Evolutionary conservation across 2,113 vertebrate species (phyloP).

Genomic region (Cyrtonyx montezumae): DNA sequence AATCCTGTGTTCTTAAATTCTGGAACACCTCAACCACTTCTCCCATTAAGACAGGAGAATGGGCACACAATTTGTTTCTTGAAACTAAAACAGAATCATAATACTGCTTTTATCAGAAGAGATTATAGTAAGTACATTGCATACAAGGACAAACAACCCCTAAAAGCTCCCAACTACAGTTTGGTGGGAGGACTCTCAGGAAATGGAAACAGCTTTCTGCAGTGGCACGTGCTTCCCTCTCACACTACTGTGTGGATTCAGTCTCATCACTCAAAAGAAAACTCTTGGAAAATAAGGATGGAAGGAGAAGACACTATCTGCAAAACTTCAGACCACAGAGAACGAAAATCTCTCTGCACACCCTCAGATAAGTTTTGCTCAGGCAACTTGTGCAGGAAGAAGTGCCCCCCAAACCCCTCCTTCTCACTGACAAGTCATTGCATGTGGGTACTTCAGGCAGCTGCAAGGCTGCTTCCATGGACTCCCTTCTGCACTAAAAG

Average conservation of each 20-base stretch:
- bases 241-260: not conserved
- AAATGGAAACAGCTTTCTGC: not conserved
- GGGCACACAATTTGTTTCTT: not conserved
- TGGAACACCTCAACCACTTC: not conserved
- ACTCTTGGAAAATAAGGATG: not conserved
- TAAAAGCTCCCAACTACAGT: not conserved
- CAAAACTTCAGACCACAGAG: not conserved
- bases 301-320: not conserved
- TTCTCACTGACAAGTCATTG: not conserved
- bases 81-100: not conserved
- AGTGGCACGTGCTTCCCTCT: not conserved
- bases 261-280: not conserved
- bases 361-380: not conserved
- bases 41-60: not conserved
- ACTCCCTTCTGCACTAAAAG: not conserved
- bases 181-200: not conserved
- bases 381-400: not conserved
- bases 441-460: accelerated
- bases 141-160: not conserved
- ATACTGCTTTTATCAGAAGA: not conserved
- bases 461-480: too few species aligned
- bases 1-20: not conserved
- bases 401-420: not conserved
- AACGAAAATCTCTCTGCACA: not conserved
- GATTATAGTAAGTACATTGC: not conserved